These are phyloP conservation scores for Buathra laborator DNA, from an alignment of 2,888 invertebrate species.

Conservation along the genomic window DNA sequence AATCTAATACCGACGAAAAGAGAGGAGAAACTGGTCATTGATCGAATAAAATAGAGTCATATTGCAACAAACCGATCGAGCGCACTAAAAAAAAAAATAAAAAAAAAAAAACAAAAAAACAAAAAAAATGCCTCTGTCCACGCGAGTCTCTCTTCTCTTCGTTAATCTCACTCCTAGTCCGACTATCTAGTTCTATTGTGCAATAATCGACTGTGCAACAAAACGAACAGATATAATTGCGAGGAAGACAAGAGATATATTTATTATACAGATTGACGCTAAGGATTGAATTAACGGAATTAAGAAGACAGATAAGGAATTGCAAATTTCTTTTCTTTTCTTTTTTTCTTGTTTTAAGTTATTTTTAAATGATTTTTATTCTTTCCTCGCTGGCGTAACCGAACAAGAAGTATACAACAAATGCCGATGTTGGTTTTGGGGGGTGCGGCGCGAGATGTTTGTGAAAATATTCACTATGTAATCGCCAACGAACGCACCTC, in stretches of 20 bases:
- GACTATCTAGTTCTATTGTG: constrained; percentile 58
- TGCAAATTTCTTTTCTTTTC: constrained; percentile 43
- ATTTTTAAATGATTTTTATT: constrained; percentile 9
- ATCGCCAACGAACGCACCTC: constrained; percentile 19
- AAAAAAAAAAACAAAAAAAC: constrained; percentile 35
- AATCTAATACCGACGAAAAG: not conserved
- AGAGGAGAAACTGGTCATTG: constrained; percentile 19
- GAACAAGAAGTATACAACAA: constrained; percentile 24
- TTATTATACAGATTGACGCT: constrained; percentile 30
- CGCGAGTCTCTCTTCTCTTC: constrained; percentile 53
- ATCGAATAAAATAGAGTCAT: constrained; percentile 41
- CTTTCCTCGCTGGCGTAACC: not conserved
- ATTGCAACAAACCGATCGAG: constrained; percentile 54
- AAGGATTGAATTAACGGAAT: constrained; percentile 31
- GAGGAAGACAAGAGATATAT: constrained; percentile 40
- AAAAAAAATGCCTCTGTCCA: constrained; percentile 22
- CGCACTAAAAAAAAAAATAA: constrained; percentile 37
- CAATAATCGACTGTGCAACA: constrained; percentile 28
- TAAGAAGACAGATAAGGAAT: constrained; percentile 34
- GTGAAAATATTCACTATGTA: constrained; percentile 14
- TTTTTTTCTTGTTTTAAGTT: not conserved
- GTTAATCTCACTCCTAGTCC: constrained; percentile 63
- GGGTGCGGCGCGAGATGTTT: not conserved
- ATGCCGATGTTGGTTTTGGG: constrained; percentile 9
- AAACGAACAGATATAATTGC: too few relatives aligned